Percentiles rank a stretch among this genome's conserved stretches.
Evolutionary conservation across 2,113 vertebrate species (phyloP).

Genomic region (Barnardius zonarius): DNA sequence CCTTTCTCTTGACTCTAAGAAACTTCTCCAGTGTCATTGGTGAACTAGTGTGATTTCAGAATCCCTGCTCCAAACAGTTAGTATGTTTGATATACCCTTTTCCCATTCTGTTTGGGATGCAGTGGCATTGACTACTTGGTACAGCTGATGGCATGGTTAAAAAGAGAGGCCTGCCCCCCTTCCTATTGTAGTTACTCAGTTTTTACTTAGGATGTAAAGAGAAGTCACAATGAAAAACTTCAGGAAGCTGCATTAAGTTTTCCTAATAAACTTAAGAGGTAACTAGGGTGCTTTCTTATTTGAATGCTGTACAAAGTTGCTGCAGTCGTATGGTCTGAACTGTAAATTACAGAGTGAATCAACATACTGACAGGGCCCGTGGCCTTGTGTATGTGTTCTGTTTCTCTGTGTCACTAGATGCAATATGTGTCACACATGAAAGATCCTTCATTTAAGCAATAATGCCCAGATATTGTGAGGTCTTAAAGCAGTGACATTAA

Average conservation of each 20-base stretch:
- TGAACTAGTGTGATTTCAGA: not conserved
- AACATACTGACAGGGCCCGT: not conserved
- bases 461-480: not conserved
- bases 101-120: not conserved
- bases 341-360: not conserved
- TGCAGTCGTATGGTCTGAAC: not conserved
- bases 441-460: conserved; percentile 17
- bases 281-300: not conserved
- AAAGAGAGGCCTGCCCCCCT: not conserved
- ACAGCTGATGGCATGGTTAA: not conserved
- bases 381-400: not conserved
- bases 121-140: not conserved
- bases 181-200: not conserved
- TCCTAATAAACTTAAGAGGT: not conserved
- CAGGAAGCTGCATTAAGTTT: not conserved
- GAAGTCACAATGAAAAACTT: not conserved
- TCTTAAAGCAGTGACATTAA: not conserved
- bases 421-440: not conserved
- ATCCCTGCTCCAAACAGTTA: not conserved
- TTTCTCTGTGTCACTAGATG: not conserved
- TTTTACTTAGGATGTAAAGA: rapidly evolving
- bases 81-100: not conserved
- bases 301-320: not conserved
- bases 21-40: not conserved
- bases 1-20: not conserved